phyloP scores from a whole-genome alignment of 2,888 invertebrate genomes.

The Hipparchia sbordonii region DNA sequence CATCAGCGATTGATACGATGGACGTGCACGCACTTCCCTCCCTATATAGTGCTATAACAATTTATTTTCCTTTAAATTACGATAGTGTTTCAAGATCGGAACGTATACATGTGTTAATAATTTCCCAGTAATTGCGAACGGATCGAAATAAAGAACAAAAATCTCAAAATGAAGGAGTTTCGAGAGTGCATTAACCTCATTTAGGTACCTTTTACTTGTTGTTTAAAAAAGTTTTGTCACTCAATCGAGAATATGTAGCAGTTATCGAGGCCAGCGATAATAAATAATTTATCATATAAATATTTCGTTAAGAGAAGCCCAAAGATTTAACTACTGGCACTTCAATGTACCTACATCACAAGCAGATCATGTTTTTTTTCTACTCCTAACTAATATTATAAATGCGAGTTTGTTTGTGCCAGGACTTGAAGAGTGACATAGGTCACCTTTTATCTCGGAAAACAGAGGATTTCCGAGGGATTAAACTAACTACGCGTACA shows the following conservation, averaged over 20 bases:
- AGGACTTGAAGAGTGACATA: no score
- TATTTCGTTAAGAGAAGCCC: not conserved
- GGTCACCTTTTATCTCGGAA: no score
- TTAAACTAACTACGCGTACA: no score
- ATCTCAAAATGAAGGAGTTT: constrained; percentile 4
- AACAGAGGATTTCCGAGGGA: no score
- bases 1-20: constrained; percentile 53
- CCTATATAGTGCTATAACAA: constrained; percentile 36
- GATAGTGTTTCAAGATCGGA: constrained; percentile 16
- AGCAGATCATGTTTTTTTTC: constrained; percentile 3
- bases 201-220: constrained; percentile 3
- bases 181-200: constrained; percentile 18
- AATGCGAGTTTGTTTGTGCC: no score
- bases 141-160: constrained; percentile 1
- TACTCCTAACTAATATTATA: no score
- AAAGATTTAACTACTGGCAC: not conserved
- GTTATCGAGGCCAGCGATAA: not conserved
- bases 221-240: constrained; percentile 6
- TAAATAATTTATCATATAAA: constrained; percentile 1
- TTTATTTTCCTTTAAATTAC: constrained; percentile 35
- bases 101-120: constrained; percentile 9
- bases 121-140: constrained; percentile 16
- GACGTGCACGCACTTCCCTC: constrained; percentile 39
- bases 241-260: constrained; percentile 9
- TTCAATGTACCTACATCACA: not conserved